These are phyloP conservation scores for Caenorhabditis latens DNA, from an alignment of 1,140 invertebrate genomes.

Conservation along the genomic window DNA sequence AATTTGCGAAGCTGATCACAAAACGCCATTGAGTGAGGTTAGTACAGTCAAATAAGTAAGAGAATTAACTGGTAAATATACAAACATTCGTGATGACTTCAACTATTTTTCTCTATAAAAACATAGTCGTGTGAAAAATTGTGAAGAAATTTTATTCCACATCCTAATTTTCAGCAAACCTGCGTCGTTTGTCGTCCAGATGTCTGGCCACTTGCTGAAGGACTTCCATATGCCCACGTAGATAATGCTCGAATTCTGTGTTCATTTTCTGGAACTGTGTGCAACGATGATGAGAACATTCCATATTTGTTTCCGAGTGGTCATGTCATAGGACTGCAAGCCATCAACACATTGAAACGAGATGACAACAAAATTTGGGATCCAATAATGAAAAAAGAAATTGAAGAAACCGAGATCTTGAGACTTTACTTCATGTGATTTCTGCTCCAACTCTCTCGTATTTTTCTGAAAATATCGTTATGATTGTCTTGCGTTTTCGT, in stretches of 20 bases:
- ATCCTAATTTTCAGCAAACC: constrained; percentile 26
- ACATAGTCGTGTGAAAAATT: no score
- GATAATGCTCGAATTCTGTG: not conserved
- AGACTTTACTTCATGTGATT: constrained; percentile 25
- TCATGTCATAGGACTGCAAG: not conserved
- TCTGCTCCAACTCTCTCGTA: not conserved
- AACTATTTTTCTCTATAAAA: no score
- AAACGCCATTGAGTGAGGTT: not conserved
- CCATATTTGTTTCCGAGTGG: constrained; percentile 21
- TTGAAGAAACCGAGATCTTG: not conserved
- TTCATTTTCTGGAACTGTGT: not conserved
- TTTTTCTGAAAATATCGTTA: not conserved
- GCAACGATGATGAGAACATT: constrained; percentile 33
- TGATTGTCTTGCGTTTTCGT: no score
- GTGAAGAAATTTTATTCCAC: no score
- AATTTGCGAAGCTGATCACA: not conserved
- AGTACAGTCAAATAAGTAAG: not conserved
- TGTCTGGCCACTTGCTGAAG: constrained; percentile 8
- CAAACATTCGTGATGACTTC: no score
- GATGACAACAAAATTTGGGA: not conserved
- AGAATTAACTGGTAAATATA: no score
- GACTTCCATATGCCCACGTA: not conserved
- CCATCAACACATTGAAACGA: not conserved
- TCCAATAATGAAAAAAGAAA: not conserved
- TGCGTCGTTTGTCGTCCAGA: constrained; percentile 36